Evolutionary conservation across 2,113 vertebrate species (phyloP).

Genomic region (Herpailurus yagouaroundi): DNA sequence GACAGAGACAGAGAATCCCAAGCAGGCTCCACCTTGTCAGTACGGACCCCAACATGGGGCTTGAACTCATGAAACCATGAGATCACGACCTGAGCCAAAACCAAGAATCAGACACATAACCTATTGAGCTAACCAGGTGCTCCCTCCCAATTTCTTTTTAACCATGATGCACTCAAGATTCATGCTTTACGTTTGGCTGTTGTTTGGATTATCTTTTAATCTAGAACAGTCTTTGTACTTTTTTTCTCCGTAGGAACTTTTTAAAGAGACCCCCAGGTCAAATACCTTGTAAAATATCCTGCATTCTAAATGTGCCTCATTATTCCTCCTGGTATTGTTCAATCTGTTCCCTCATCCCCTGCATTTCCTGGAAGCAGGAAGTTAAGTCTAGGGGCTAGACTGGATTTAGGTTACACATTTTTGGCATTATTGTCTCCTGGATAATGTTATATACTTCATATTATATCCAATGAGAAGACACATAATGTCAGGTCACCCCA

Average conservation of each 20-base stretch:
- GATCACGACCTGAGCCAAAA: no score
- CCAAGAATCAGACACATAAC: no score
- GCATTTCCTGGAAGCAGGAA: not conserved
- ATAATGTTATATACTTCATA: not conserved
- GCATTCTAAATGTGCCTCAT: not conserved
- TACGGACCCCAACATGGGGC: no score
- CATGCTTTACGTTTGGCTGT: not conserved
- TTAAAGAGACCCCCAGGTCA: not conserved
- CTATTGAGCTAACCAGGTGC: no score
- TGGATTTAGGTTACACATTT: not conserved
- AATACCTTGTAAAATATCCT: not conserved
- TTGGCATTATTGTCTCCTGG: not conserved
- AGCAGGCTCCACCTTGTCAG: no score
- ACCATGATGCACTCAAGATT: not conserved
- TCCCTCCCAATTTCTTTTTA: not conserved
- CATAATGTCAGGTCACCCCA: not conserved
- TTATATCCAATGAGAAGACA: not conserved
- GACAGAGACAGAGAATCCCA: no score
- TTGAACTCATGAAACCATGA: no score
- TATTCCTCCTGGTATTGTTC: not conserved
- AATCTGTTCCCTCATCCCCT: not conserved
- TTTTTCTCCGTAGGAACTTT: not conserved
- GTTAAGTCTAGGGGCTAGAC: not conserved
- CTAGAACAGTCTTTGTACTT: not conserved
- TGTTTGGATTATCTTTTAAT: not conserved